Base-by-base conservation (phyloP, 1,140 invertebrate genomes). In the Hermetia illucens region DNA sequence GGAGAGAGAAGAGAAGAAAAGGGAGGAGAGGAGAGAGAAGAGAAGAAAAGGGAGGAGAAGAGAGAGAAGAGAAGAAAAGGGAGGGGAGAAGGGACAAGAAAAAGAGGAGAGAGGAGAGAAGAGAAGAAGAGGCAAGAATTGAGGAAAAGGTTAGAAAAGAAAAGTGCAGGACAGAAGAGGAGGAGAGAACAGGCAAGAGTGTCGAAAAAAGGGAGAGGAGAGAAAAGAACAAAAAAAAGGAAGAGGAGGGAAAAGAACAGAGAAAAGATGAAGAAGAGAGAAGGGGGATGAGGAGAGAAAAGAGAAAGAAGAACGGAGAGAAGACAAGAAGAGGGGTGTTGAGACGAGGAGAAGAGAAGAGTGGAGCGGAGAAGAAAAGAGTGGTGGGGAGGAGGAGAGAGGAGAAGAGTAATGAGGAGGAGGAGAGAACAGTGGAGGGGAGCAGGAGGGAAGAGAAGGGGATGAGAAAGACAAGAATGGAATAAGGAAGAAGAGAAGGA, bases 271-370 rank as follows among this genome's bases (percentile, higher is more conserved):
- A 16, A 9, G 32, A 33, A 16, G 17, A 16, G 17, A 16, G 17
- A 15, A 33, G 32, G 17, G 32, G 17, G 32, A 33, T 12, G 17
- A 16, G 17, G 32, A 33, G 32, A 10, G 32, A 33, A 16, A 10
- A 16, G 15, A 16, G 17, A 16, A 33, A 16, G 8, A 16, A 10
- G 16, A 10, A 15, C 12, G 32, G 17, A 15, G 8, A 16, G 17
- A 15, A 10, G 32, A 16, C 8, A 33, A 8, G 15, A 16, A 33
- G 16, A 9, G 32, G 17, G 32, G 32, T 9, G 17, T n/a, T n/a
- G 32, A 33, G 32, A 33, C 12, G 17, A 15, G 17, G 32, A 33
- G 32, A 33, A 16, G 17, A 16, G 17, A 16, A 33, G 32, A 33
- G 32, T 9, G 32, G 17, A 16, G 8, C 12, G 15, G 32, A 33